Conservation (phyloP, 1,140 invertebrate genomes). For the Drosophila aff. region DNA sequence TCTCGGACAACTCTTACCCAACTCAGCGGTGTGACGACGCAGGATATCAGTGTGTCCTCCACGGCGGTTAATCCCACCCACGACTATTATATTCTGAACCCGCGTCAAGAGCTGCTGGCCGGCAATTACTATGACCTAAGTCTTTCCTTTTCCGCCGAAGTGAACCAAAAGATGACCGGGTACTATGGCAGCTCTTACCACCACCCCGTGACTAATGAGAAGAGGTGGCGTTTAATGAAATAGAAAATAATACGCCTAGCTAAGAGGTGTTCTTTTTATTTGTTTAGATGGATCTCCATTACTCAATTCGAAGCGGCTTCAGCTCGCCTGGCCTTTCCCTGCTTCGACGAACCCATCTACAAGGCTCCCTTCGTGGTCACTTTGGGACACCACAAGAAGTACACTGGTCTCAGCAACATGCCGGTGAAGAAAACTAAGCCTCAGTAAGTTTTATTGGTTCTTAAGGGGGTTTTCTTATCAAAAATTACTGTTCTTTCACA, state of each 20-base stretch:
- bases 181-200: constrained; percentile 92
- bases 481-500: neutral
- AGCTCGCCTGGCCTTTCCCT: constrained; percentile 95
- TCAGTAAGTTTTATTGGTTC: constrained; percentile 50
- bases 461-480: neutral
- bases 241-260: neutral
- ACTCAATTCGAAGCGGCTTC: constrained; percentile 95
- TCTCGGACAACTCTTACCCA: neutral
- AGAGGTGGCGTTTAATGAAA: constrained; percentile 86
- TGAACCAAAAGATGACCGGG: constrained; percentile 88
- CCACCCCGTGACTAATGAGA: constrained; percentile 87
- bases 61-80: constrained; percentile 44
- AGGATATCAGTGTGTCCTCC: constrained; percentile 83
- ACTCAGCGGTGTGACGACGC: neutral
- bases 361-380: constrained; percentile 94
- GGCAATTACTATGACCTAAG: constrained; percentile 87
- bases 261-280: neutral
- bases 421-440: constrained; percentile 81
- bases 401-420: constrained; percentile 94
- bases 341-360: constrained; percentile 96
- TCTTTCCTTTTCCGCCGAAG: constrained; percentile 88
- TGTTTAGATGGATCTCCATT: constrained; percentile 84
- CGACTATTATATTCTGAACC: constrained; percentile 88
- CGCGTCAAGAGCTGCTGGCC: constrained; percentile 85
- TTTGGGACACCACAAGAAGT: constrained; percentile 89